Percentiles rank a stretch among this genome's conserved stretches.
phyloP scores from a whole-genome alignment of 2,888 invertebrate genomes.

The Panzeria rudis region DNA sequence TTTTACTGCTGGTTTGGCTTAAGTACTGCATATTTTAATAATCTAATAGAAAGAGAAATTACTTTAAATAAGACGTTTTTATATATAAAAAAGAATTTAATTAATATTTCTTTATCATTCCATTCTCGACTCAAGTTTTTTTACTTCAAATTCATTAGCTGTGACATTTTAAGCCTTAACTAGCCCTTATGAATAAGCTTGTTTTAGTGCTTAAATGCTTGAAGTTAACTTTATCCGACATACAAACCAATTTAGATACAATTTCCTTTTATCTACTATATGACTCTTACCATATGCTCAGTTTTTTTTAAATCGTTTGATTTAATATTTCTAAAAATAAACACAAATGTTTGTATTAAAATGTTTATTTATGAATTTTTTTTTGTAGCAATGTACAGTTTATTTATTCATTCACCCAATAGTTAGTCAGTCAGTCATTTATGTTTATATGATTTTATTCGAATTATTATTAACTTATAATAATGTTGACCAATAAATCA shows the following conservation, averaged over 20 bases:
- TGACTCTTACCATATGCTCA: neutral
- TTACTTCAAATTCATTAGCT: too few species aligned
- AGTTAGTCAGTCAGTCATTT: constrained; percentile 28
- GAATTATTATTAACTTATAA: constrained; percentile 67
- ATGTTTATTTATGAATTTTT: constrained; percentile 18
- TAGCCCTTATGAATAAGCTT: neutral
- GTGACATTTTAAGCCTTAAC: neutral
- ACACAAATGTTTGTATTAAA: constrained; percentile 15
- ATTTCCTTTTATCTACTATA: constrained; percentile 32
- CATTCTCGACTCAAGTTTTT: too few species aligned
- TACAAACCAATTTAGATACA: constrained; percentile 44
- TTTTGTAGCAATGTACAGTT: neutral
- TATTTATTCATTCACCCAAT: constrained; percentile 27
- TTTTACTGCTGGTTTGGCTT: too few species aligned
- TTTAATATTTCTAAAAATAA: neutral
- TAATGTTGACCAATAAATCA: constrained; percentile 69
- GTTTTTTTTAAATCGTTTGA: neutral
- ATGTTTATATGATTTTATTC: constrained; percentile 25
- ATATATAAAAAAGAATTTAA: too few species aligned
- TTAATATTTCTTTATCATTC: too few species aligned
- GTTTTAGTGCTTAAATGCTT: neutral
- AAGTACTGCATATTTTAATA: too few species aligned
- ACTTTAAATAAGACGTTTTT: too few species aligned
- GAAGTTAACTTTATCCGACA: constrained; percentile 31
- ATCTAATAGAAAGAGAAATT: too few species aligned